phyloP scores from a whole-genome alignment of 2,888 invertebrate genomes.

The Hybos culiciformis region DNA sequence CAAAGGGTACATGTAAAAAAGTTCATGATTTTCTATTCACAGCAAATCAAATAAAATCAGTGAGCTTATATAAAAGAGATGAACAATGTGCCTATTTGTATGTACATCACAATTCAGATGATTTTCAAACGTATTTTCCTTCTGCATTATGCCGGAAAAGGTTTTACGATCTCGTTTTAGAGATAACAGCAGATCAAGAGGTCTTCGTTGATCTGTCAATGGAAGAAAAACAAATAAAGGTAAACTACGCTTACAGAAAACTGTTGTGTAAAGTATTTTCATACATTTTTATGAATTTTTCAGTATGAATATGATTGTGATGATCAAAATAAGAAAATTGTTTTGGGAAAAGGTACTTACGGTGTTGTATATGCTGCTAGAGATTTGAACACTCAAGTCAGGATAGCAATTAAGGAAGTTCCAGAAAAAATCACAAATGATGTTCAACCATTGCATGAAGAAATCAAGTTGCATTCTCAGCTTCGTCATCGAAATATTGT shows the following conservation, averaged over 20 bases:
- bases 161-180: slow-evolving; percentile 71
- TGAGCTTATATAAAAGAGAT: slow-evolving; percentile 87
- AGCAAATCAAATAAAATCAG: slow-evolving; percentile 45
- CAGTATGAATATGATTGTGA: slow-evolving; percentile 91
- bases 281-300: slow-evolving; percentile 17
- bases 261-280: background rate
- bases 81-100: slow-evolving; percentile 92
- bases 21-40: slow-evolving; percentile 91
- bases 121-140: slow-evolving; percentile 97
- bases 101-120: slow-evolving; percentile 95
- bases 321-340: slow-evolving; percentile 69
- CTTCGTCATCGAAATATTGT: slow-evolving; percentile 93
- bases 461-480: slow-evolving; percentile 93
- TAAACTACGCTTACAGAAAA: slow-evolving; percentile 22
- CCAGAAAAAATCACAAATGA: slow-evolving; percentile 91
- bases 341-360: slow-evolving; percentile 91
- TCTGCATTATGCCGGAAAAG: slow-evolving; percentile 71
- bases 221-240: slow-evolving; percentile 61
- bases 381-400: slow-evolving; percentile 82
- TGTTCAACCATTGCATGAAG: slow-evolving; percentile 96
- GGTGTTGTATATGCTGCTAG: slow-evolving; percentile 90
- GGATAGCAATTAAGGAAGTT: slow-evolving; percentile 97
- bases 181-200: slow-evolving; percentile 78
- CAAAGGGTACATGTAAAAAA: slow-evolving; percentile 64
- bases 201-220: slow-evolving; percentile 61